Evolutionary conservation across 2,888 invertebrate species (phyloP).

Genomic region (Melieria picta): DNA sequence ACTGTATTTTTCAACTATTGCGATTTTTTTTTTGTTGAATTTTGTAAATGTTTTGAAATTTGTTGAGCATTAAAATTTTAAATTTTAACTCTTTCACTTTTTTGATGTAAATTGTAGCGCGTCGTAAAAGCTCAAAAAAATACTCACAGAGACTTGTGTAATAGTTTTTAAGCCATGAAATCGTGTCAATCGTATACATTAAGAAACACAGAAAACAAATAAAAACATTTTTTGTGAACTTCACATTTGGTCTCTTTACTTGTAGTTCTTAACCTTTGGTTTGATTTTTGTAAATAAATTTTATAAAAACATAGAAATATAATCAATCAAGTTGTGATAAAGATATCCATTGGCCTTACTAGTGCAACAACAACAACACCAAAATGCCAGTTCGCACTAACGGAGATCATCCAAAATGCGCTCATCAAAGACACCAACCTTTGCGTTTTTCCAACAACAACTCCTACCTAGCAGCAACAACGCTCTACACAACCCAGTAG

Average conservation of each 20-base stretch:
- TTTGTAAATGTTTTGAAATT: slow-evolving; percentile 7
- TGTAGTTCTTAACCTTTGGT: no score
- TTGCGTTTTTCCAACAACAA: no score
- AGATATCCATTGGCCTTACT: no score
- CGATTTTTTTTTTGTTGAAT: not conserved
- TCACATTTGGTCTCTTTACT: not conserved
- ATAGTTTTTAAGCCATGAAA: slow-evolving; percentile 26
- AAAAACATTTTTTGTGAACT: not conserved
- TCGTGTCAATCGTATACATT: slow-evolving; percentile 23
- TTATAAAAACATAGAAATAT: no score
- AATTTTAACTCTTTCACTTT: not conserved
- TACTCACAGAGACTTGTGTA: slow-evolving; percentile 9
- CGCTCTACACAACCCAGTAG: no score
- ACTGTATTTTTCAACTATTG: not conserved
- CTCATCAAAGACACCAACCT: no score
- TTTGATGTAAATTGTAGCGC: not conserved
- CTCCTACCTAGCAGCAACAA: no score
- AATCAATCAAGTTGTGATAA: no score
- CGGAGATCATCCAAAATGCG: no score
- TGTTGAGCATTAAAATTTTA: not conserved
- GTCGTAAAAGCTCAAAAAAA: not conserved
- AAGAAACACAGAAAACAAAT: slow-evolving; percentile 5
- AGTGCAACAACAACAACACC: no score
- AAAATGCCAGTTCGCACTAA: no score
- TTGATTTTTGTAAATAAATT: no score